These are phyloP conservation scores for Chondrosia reniformis DNA, from an alignment of 37 sponge, comb jelly and placozoan species.

Conservation along the genomic window DNA sequence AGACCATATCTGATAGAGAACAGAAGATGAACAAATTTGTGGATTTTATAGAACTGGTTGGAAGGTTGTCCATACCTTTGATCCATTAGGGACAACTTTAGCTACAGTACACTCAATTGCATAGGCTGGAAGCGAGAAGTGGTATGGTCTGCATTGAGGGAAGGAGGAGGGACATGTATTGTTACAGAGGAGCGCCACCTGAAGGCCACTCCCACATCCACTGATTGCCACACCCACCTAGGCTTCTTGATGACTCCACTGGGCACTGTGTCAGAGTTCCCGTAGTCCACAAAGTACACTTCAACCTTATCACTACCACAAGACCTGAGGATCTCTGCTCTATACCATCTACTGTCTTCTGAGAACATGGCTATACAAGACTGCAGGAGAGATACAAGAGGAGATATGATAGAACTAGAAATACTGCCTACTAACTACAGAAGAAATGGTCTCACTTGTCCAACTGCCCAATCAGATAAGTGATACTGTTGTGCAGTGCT, in stretches of 20 bases:
- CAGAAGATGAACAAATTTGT: neutral
- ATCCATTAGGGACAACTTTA: conserved; percentile 1
- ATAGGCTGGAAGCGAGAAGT: neutral
- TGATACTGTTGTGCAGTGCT: neutral
- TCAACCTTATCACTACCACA: neutral
- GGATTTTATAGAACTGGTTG: neutral
- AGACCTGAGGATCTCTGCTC: conserved; percentile 1
- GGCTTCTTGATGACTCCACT: neutral
- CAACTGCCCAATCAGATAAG: neutral
- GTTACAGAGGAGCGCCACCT: neutral
- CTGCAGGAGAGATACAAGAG: neutral
- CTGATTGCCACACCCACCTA: neutral
- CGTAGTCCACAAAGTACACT: conserved; percentile 12
- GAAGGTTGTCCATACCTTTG: neutral
- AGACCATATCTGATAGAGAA: conserved; percentile 4
- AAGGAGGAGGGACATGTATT: neutral
- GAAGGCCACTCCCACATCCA: neutral
- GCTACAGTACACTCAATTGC: neutral
- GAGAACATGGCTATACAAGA: conserved; percentile 1
- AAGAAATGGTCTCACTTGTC: neutral
- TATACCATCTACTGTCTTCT: conserved; percentile 4
- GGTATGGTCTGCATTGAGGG: neutral
- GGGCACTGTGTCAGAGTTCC: neutral
- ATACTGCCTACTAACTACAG: neutral
- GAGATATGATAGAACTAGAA: neutral